Base-by-base conservation (phyloP, 2,113 vertebrate species). In the Rafetus swinhoei region DNA sequence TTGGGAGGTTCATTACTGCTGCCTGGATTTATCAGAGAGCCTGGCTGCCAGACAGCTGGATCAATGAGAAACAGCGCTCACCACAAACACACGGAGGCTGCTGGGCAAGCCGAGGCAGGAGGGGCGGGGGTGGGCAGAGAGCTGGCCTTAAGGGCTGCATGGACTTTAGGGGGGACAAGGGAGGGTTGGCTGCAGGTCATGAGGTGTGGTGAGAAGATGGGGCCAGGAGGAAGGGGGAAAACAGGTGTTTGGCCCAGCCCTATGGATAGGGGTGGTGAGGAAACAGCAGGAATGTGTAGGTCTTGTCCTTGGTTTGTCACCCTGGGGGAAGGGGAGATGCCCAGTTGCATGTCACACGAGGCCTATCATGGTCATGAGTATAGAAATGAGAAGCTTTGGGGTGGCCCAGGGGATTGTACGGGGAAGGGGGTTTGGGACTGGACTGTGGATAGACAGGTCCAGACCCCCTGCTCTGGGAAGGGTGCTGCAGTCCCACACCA, bases 1-100 rank as follows among this genome's bases (percentile, higher is more conserved):
- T 62, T 83, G 91, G 94, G 96, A 98, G 97, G 96, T 98, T 98
- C 98, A 98, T 98, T 97, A 97, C 94, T 76, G 57, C 27, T 57
- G 93, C 94, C 82, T 56, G 95, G 95, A 96, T 96, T 97, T 93
- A 95, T 97, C 97, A 94, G 95, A 81, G 35, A 84, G 93, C 39
- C 4, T 1, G 81, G 69, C 77, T 0, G 4, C 88, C 79, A 22
- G 0, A 91, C 90, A 81, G 93, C 91, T n/a, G 82, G 96, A 93
- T 84, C 96, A 59, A 97, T 96, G 95, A 25, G 39, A 25, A 24
- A 19, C 52, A 11, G 29, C 24, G 32, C 77, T 60, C 53, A 93
- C 95, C 87, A 93, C 95, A 91, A 81, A 95, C 94, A 96, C 0
- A 59, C 59, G 27, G 27, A 69, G 27, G 12, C 65, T n/a, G 60